A percentile compares a stretch with the other conserved stretches of the same genome.
These are phyloP conservation scores for Phrynocephalus forsythii DNA, from an alignment of 2,797 vertebrate species.

Conservation along the genomic window DNA sequence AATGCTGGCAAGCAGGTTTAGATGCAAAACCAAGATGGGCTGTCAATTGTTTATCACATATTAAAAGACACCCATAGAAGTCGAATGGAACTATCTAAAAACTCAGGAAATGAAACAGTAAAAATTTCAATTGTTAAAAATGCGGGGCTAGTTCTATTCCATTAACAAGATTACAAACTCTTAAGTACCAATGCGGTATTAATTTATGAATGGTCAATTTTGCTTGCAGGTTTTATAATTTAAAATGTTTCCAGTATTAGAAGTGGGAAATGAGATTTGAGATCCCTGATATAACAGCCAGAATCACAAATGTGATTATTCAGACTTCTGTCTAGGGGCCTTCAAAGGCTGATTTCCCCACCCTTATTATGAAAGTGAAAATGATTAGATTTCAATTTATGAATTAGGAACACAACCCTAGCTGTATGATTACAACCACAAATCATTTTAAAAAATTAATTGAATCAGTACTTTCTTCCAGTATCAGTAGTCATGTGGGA, in stretches of 20 bases:
- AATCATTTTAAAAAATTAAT: constrained; percentile 23
- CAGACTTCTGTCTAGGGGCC: constrained; percentile 21
- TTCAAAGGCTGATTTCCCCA: neutral
- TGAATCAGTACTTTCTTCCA: constrained; percentile 24
- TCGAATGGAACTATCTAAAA: neutral
- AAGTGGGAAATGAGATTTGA: neutral
- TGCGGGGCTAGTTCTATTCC: neutral
- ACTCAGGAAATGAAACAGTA: neutral
- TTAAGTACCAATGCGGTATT: neutral
- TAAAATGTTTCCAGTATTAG: accelerated
- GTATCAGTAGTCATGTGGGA: constrained; percentile 23
- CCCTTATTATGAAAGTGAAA: constrained; percentile 4
- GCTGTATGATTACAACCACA: constrained; percentile 13
- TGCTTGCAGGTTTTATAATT: neutral
- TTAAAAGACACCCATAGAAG: neutral
- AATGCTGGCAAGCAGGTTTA: neutral
- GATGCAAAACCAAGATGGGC: neutral
- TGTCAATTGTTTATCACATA: neutral
- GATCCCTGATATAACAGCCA: neutral
- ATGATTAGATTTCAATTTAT: constrained; percentile 38
- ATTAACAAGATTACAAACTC: constrained; percentile 21
- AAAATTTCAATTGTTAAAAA: neutral
- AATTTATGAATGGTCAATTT: neutral
- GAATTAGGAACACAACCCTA: constrained; percentile 34
- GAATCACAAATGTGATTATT: constrained; percentile 11